These are phyloP conservation scores for Morone chrysops DNA, from an alignment of 2,113 vertebrate species.

Conservation along the genomic window DNA sequence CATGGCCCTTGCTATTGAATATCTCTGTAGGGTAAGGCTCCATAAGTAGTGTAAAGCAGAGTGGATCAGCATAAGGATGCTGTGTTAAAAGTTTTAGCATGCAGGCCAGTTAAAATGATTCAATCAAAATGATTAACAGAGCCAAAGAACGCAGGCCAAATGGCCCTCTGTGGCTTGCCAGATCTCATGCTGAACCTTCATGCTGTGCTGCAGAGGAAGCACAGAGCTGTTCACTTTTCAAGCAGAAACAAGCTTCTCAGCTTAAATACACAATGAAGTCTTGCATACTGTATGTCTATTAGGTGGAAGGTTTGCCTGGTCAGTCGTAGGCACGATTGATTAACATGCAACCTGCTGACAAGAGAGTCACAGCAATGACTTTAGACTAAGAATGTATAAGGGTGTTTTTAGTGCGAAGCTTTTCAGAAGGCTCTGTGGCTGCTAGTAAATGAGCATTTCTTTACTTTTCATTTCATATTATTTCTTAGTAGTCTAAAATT, in stretches of 20 bases:
- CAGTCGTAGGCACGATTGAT: constrained; percentile 22
- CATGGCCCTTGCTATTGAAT: constrained; percentile 29
- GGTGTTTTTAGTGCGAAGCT: background rate
- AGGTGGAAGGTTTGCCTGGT: constrained; percentile 21
- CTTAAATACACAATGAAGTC: constrained; percentile 7
- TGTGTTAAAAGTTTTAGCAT: constrained; percentile 47
- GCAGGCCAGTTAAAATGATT: constrained; percentile 51
- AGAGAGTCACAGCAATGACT: background rate
- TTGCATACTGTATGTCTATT: constrained; percentile 14
- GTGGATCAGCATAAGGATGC: constrained; percentile 28
- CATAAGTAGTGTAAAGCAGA: constrained; percentile 27
- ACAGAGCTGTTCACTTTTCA: constrained; percentile 36
- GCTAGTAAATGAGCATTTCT: background rate
- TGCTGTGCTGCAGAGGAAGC: constrained; percentile 49
- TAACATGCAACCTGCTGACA: constrained; percentile 40
- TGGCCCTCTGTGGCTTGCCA: constrained; percentile 53
- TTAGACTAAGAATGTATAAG: background rate
- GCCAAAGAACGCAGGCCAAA: constrained; percentile 43
- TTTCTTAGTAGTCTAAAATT: background rate
- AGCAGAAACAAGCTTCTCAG: constrained; percentile 29
- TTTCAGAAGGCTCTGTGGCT: background rate
- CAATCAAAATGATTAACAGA: constrained; percentile 58
- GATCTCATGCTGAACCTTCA: constrained; percentile 41
- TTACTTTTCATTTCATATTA: background rate
- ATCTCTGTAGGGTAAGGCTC: constrained; percentile 40